Percentiles rank a stretch among this genome's conserved stretches.
Evolutionary conservation across 2,888 invertebrate genomes (phyloP).

Genomic region (Tolmerus cingulatus): DNA sequence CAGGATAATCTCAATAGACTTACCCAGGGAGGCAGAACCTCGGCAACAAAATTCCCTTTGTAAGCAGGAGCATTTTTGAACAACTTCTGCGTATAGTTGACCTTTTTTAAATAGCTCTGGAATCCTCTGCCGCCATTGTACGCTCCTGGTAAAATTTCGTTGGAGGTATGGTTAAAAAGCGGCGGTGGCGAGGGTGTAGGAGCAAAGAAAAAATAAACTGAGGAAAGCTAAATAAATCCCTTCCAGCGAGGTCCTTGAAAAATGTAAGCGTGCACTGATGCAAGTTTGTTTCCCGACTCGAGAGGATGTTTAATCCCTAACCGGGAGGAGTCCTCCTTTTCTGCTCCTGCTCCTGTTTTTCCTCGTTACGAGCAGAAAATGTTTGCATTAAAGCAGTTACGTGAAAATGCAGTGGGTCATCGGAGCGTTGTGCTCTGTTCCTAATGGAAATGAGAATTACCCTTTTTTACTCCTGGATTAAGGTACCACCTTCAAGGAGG

Average conservation of each 20-base stretch:
- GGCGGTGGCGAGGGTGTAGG: neutral
- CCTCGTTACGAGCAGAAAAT: neutral
- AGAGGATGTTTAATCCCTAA: neutral
- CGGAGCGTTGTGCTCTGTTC: neutral
- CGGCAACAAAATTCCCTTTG: neutral
- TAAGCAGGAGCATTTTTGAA: neutral
- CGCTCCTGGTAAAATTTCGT: neutral
- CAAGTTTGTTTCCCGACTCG: neutral
- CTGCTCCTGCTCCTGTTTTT: neutral
- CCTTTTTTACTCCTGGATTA: neutral
- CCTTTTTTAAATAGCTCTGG: neutral
- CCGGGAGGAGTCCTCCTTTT: neutral
- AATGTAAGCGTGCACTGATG: neutral
- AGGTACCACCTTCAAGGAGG: neutral
- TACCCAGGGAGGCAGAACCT: neutral
- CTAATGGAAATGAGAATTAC: neutral
- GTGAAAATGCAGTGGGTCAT: neutral
- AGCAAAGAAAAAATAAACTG: neutral
- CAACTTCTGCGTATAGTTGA: neutral
- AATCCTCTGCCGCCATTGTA: neutral
- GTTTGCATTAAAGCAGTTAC: neutral
- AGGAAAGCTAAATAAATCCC: neutral
- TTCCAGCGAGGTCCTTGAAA: neutral
- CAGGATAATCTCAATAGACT: neutral
- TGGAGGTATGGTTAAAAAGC: neutral